phyloP scores from a whole-genome alignment of 2,888 invertebrate species.

The Drosophila anomalata region DNA sequence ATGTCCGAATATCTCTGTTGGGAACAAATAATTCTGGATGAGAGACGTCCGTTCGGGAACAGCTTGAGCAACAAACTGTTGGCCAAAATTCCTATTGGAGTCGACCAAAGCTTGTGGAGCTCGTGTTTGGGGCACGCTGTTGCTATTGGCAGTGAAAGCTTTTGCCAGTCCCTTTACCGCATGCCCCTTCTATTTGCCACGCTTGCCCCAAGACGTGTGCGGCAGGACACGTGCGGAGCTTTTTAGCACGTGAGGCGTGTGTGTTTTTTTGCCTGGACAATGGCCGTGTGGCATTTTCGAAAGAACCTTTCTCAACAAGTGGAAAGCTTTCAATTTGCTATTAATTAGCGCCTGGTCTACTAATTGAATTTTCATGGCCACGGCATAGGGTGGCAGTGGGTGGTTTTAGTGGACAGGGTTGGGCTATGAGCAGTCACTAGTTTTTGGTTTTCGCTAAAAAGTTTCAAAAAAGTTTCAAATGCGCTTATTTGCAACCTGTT shows the following conservation, averaged over 20 bases:
- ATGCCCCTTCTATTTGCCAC: background rate
- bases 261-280: slow-evolving; percentile 30
- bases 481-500: slow-evolving; percentile 60
- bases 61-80: slow-evolving; percentile 84
- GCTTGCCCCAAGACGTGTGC: slow-evolving; percentile 14
- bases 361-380: slow-evolving; percentile 72
- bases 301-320: slow-evolving; percentile 67
- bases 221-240: slow-evolving; percentile 47
- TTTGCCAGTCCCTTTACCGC: slow-evolving; percentile 2
- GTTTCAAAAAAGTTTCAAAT: slow-evolving; percentile 31
- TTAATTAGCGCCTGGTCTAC: slow-evolving; percentile 63
- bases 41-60: slow-evolving; percentile 74
- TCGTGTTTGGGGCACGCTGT: slow-evolving; percentile 55
- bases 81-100: slow-evolving; percentile 56
- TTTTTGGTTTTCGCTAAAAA: slow-evolving; percentile 22
- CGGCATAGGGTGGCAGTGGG: slow-evolving; percentile 32
- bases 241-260: slow-evolving; percentile 45
- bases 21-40: slow-evolving; percentile 30
- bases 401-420: background rate
- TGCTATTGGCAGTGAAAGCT: slow-evolving; percentile 52
- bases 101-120: slow-evolving; percentile 45
- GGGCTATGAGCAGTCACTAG: slow-evolving; percentile 10
- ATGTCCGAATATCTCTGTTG: slow-evolving; percentile 14
- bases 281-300: slow-evolving; percentile 34
- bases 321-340: slow-evolving; percentile 68